phyloP scores from a whole-genome alignment of 1,140 invertebrate species.

The Drosophila neocordata region DNA sequence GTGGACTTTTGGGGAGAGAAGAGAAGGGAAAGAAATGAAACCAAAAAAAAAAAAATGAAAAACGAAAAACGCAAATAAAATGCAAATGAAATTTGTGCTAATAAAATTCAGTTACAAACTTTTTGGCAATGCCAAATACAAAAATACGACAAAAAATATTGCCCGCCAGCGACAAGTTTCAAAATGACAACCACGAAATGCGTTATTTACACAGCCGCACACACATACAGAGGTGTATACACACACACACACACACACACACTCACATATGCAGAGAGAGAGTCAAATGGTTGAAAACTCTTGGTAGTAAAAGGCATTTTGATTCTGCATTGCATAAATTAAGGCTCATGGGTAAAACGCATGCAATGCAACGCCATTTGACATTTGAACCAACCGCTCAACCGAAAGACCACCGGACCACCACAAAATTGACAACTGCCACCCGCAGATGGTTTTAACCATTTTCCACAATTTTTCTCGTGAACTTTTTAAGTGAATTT shows the following conservation, averaged over 20 bases:
- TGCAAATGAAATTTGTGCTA: slow-evolving; percentile 78
- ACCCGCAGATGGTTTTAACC: slow-evolving; percentile 52
- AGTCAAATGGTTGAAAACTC: too few relatives aligned
- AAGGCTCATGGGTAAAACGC: slow-evolving; percentile 21
- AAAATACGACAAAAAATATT: slow-evolving; percentile 48
- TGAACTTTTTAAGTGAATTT: slow-evolving; percentile 49
- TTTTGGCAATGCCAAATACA: slow-evolving; percentile 55
- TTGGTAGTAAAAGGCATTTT: slow-evolving; percentile 14
- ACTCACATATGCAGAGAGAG: slow-evolving; percentile 15
- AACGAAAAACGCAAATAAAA: slow-evolving; percentile 67
- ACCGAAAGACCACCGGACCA: slow-evolving; percentile 17
- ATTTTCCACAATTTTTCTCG: slow-evolving; percentile 31
- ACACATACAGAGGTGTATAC: slow-evolving; percentile 2
- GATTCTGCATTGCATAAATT: slow-evolving; percentile 64
- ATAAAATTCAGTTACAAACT: slow-evolving; percentile 78
- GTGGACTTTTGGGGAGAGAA: slow-evolving; percentile 19
- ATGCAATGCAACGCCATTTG: slow-evolving; percentile 52
- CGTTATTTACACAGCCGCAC: slow-evolving; percentile 55
- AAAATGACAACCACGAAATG: slow-evolving; percentile 52
- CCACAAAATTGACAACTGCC: slow-evolving; percentile 63
- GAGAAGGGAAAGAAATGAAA: neutral
- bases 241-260: neutral
- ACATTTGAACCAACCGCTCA: slow-evolving; percentile 49
- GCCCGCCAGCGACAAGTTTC: slow-evolving; percentile 26
- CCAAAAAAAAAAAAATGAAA: too few relatives aligned